Percentiles rank a stretch among this genome's conserved stretches.
phyloP scores from a whole-genome alignment of 2,113 vertebrate species.

The Turdus rufiventris region DNA sequence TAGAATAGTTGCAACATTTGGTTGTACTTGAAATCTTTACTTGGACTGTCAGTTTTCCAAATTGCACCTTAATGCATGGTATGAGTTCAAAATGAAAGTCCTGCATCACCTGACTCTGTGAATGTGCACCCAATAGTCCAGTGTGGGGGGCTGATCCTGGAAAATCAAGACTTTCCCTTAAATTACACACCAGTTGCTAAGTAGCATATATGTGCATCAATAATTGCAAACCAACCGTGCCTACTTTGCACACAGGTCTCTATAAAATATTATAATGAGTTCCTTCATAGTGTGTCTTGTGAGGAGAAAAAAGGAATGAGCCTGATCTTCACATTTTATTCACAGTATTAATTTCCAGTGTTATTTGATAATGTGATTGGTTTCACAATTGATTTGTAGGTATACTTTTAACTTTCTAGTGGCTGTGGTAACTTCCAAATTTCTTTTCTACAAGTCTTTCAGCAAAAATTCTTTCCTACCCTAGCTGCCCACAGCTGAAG shows the following conservation, averaged over 20 bases:
- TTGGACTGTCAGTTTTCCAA: background rate
- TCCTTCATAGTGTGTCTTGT: background rate
- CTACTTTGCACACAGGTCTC: background rate
- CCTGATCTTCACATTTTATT: slow-evolving; percentile 5
- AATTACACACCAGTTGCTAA: background rate
- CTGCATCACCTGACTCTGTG: background rate
- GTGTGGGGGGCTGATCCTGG: background rate
- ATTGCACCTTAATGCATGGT: background rate
- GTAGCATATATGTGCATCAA: background rate
- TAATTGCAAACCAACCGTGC: background rate
- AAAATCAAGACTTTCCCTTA: background rate
- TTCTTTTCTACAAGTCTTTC: slow-evolving; percentile 15
- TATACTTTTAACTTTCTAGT: slow-evolving; percentile 7
- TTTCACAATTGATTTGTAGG: slow-evolving; percentile 10
- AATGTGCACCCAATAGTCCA: background rate
- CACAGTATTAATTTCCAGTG: background rate
- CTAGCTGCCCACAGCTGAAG: slow-evolving; percentile 10
- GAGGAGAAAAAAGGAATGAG: background rate
- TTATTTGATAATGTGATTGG: background rate
- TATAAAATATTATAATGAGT: background rate
- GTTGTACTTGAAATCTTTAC: background rate
- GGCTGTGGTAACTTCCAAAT: slow-evolving; percentile 16
- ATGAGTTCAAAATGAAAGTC: background rate
- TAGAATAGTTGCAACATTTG: background rate
- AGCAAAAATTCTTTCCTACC: slow-evolving; percentile 36